A percentile compares a stretch with the other conserved stretches of the same genome.
phyloP scores from a whole-genome alignment of 2,113 vertebrate species.

The Macheiramphus alcinus region DNA sequence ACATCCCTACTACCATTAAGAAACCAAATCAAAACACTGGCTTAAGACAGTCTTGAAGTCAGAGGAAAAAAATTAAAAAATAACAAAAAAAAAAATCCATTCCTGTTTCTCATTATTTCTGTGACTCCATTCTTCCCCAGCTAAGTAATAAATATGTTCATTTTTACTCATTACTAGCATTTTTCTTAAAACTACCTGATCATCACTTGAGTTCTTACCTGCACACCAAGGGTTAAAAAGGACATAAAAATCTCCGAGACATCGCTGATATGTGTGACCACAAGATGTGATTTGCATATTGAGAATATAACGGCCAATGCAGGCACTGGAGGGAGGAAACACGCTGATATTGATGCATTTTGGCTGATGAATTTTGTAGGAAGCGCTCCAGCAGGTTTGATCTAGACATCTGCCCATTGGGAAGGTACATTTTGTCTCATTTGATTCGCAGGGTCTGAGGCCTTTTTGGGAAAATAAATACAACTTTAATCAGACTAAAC shows the following conservation, averaged over 20 bases:
- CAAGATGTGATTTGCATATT: conserved; percentile 33
- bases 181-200: background rate
- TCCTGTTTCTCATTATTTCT: background rate
- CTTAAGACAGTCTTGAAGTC: background rate
- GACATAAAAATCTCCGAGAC: conserved; percentile 47
- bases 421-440: conserved; percentile 30
- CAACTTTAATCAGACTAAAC: conserved; percentile 2
- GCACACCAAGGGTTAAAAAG: conserved; percentile 59
- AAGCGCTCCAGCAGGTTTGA: conserved; percentile 42
- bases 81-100: background rate
- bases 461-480: conserved; percentile 38
- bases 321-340: conserved; percentile 11
- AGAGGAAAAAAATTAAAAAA: background rate
- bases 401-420: conserved; percentile 30
- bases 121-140: background rate
- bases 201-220: background rate
- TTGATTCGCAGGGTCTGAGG: conserved; percentile 50
- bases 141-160: background rate
- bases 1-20: background rate
- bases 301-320: conserved; percentile 54
- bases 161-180: background rate
- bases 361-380: conserved; percentile 23
- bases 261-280: background rate
- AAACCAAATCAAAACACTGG: background rate
- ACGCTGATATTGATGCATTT: conserved; percentile 11